Percentiles rank a stretch among this genome's conserved stretches.
phyloP scores from a whole-genome alignment of 2,888 invertebrate species.

The Torymus tubicola region DNA sequence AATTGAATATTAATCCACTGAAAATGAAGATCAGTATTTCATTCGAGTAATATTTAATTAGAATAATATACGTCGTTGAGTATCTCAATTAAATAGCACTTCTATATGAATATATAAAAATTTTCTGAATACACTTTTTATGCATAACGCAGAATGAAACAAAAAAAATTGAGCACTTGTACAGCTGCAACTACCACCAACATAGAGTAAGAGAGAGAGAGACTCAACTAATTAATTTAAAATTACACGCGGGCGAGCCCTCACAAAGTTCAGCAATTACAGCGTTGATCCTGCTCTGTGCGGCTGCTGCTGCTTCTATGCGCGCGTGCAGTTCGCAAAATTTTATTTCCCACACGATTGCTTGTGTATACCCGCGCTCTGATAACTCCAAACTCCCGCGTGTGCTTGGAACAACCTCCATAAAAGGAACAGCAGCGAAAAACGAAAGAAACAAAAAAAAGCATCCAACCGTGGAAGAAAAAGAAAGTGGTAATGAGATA shows the following conservation, averaged over 20 bases:
- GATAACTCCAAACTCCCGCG: slow-evolving; percentile 9
- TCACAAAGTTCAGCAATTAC: slow-evolving; percentile 31
- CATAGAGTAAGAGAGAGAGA: background rate
- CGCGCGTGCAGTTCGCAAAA: background rate
- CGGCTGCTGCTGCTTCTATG: too few species aligned
- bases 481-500: slow-evolving; percentile 44
- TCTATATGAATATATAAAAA: too few species aligned
- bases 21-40: too few species aligned
- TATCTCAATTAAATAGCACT: too few species aligned
- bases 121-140: too few species aligned
- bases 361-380: slow-evolving; percentile 9
- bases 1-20: too few species aligned
- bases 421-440: background rate
- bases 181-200: too few species aligned
- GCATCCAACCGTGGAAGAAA: background rate
- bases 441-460: background rate
- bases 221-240: slow-evolving; percentile 26
- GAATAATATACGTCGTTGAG: too few species aligned
- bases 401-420: background rate
- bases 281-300: background rate
- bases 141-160: too few species aligned
- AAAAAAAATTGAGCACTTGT: too few species aligned
- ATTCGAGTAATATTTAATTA: too few species aligned
- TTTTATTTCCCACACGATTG: slow-evolving; percentile 30
- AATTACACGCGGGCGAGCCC: background rate